phyloP scores from a whole-genome alignment of 2,113 vertebrate species.

The Proteles cristata region DNA sequence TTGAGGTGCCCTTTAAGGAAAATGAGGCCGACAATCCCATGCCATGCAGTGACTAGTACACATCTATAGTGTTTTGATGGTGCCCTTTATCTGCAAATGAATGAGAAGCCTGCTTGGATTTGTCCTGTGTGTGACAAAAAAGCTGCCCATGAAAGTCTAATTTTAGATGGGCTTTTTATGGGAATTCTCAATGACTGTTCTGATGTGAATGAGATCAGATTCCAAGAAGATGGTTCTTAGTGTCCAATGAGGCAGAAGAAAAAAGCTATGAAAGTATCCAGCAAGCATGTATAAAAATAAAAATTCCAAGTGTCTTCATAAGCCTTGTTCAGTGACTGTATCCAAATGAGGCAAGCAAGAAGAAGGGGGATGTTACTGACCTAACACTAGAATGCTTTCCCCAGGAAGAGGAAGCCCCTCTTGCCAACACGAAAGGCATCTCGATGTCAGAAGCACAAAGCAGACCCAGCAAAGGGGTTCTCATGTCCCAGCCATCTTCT shows the following conservation, averaged over 20 bases:
- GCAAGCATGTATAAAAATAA: constrained; percentile 90
- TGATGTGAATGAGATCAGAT: constrained; percentile 97
- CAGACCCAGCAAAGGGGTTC: constrained; percentile 93
- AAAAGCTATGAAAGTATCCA: constrained; percentile 91
- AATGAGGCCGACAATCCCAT: constrained; percentile 96
- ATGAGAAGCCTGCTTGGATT: constrained; percentile 98
- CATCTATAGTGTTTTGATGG: constrained; percentile 98
- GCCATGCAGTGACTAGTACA: constrained; percentile 95
- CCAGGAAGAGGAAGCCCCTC: constrained; percentile 90
- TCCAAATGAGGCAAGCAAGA: constrained; percentile 87
- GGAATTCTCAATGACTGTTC: constrained; percentile 98
- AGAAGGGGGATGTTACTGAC: constrained; percentile 96
- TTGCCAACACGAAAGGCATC: constrained; percentile 92
- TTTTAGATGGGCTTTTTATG: constrained; percentile 96
- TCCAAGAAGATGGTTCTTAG: constrained; percentile 97
- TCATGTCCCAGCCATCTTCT: constrained; percentile 93
- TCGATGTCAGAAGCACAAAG: constrained; percentile 93
- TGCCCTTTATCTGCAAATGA: constrained; percentile 98
- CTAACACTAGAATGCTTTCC: constrained; percentile 95
- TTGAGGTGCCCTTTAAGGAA: constrained; percentile 96
- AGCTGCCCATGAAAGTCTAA: constrained; percentile 94
- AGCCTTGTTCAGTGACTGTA: constrained; percentile 86
- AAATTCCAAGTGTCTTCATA: constrained; percentile 89
- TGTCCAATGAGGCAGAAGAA: constrained; percentile 98
- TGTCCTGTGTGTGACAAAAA: constrained; percentile 98